These are phyloP conservation scores for Benthosema pterotum DNA, from an alignment of 2,797 vertebrate genomes.

Conservation along the genomic window DNA sequence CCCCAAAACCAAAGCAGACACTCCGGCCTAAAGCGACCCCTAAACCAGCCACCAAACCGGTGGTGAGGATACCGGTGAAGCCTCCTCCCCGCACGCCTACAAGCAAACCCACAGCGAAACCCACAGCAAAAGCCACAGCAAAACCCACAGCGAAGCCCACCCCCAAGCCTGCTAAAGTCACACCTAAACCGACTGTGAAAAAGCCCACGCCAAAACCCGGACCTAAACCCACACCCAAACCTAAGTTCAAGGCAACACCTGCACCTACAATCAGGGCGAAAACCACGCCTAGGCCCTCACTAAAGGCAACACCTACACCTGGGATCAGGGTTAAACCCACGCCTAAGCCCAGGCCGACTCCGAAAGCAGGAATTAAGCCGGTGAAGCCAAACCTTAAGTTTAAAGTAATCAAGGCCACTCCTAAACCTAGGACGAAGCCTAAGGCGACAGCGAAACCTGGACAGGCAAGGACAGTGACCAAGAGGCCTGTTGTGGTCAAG, in stretches of 20 bases:
- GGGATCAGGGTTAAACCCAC: conserved; percentile 53
- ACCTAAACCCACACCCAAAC: conserved; percentile 48
- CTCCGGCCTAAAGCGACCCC: conserved; percentile 39
- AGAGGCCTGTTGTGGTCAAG: conserved; percentile 61
- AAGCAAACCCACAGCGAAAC: conserved; percentile 45
- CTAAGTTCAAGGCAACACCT: conserved; percentile 51
- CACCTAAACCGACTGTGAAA: conserved; percentile 42
- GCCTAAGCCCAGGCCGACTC: conserved; percentile 57
- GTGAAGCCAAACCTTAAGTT: conserved; percentile 46
- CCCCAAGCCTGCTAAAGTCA: conserved; percentile 16
- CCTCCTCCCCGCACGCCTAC: conserved; percentile 18
- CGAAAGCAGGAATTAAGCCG: conserved; percentile 52
- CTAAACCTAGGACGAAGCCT: conserved; percentile 61
- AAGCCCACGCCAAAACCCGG: conserved; percentile 59
- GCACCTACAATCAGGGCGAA: conserved; percentile 46
- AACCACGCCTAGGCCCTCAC: conserved; percentile 52
- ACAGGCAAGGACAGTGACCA: conserved; percentile 57
- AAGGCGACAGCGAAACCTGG: conserved; percentile 55
- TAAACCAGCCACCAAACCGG: conserved; percentile 36
- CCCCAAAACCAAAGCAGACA: conserved; percentile 47
- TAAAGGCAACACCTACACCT: conserved; percentile 20
- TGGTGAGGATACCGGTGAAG: conserved; percentile 24
- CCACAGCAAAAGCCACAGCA: conserved; percentile 17
- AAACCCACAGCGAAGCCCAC: conserved; percentile 2
- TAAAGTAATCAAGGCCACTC: conserved; percentile 52